Conservation (phyloP, 53 echinoderm and acorn worm genomes). For the Paracentrotus lividus region DNA sequence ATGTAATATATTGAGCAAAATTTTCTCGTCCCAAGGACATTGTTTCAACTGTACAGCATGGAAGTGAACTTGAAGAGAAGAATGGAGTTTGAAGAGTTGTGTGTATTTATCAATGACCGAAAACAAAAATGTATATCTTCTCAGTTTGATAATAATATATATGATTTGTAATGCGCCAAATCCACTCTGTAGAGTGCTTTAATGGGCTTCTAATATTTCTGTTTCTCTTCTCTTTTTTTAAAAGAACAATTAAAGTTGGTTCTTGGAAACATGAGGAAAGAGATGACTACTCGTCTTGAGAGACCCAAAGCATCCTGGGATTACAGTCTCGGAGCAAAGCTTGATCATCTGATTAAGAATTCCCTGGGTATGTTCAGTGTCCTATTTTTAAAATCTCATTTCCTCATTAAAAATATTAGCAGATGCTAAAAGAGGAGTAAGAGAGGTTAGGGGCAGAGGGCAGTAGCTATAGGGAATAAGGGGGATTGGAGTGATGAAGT, state of each 20-base stretch:
- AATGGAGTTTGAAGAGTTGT: no score
- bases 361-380: slow-evolving; percentile 82
- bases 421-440: no score
- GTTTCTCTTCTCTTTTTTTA: slow-evolving; percentile 4
- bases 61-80: no score
- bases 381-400: neutral
- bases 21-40: no score
- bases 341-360: slow-evolving; percentile 82
- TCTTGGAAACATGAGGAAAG: slow-evolving; percentile 32
- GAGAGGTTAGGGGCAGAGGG: no score
- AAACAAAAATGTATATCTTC: neutral
- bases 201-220: neutral
- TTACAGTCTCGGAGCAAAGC: slow-evolving; percentile 74
- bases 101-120: no score
- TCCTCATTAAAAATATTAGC: neutral
- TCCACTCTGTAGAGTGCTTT: no score
- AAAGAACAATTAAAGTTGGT: slow-evolving; percentile 61
- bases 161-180: no score
- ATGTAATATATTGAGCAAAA: no score
- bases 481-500: no score
- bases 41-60: no score
- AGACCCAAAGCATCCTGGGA: slow-evolving; percentile 68
- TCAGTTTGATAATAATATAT: neutral
- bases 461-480: no score
- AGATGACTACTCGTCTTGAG: slow-evolving; percentile 23